Evolutionary conservation across 2,888 invertebrate species (phyloP), one percentile per base, ranked within the genome.

Genomic region (Helobdella robusta): DNA sequence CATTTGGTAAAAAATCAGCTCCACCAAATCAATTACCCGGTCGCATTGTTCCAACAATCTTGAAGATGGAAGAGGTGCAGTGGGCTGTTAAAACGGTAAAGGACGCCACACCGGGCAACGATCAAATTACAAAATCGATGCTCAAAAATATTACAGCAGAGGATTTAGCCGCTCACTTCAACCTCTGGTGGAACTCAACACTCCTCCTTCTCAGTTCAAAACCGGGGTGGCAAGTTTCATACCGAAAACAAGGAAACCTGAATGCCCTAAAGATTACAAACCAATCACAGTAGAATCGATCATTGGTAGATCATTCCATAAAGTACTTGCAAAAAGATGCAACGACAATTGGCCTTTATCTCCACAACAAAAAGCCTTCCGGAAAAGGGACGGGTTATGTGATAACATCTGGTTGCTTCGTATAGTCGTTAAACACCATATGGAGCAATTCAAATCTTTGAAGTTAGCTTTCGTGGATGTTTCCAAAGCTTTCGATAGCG

Each of bases 131-230:
- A 4, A 46, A 46, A 4, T n/a, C 18, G 18, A 18, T n/a, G 18
- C 46, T 46, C 46, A 20, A 46, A 46, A 20, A 20, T 18, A 46
- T 46, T 46, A 4, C 18, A 46, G 18, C 20, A n/a, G 20, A n/a
- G 2, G 46, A 46, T 46, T 46, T 18, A n/a, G 46, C 46, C 20
- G 46, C 20, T 46, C 46, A 46, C 46, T n/a, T 46, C n/a, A 46
- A 18, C n/a, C 4, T 46, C 18, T 46, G 46, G 46, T 2, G 2
- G 46, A n/a, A n/a, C 4, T 18, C 46, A n/a, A 20, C n/a, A n/a
- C 46, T 46, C 46, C 46, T 46, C 46, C 46, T n/a, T 46, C 46
- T 46, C 46, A 18, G 20, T 46, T 46, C 46, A 46, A 46, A 20
- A 20, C 18, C n/a, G 46, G 46, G 20, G 20, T 46, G n/a, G 46